Evolutionary conservation across 2,888 invertebrate species (phyloP).

Genomic region (Amphipoea lucens): DNA sequence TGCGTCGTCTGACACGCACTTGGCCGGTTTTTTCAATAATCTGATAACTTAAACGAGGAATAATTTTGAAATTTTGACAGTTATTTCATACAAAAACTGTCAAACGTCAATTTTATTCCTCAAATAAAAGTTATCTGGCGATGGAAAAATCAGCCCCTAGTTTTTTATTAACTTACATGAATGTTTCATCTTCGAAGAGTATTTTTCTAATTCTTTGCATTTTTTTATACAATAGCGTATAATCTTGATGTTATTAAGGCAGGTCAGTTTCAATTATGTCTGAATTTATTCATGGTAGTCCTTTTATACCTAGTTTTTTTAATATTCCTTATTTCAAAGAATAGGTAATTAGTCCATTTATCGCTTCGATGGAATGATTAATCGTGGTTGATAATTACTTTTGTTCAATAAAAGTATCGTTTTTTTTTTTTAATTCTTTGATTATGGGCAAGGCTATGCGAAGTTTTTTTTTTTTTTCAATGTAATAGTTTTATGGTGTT

Average conservation of each 20-base stretch:
- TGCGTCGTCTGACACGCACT: too few relatives aligned
- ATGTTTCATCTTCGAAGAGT: background rate
- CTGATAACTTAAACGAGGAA: background rate
- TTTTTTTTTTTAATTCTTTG: background rate
- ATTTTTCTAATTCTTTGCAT: conserved; percentile 20
- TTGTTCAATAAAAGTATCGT: background rate
- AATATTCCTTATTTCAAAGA: conserved; percentile 3
- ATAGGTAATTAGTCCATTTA: conserved; percentile 17
- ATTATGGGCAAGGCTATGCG: background rate
- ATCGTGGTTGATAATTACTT: background rate
- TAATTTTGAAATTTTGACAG: background rate
- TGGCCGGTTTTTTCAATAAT: background rate
- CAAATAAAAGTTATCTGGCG: background rate
- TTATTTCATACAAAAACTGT: background rate
- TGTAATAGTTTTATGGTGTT: background rate
- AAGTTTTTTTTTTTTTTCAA: background rate
- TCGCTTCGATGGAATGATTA: background rate
- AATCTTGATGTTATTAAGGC: background rate
- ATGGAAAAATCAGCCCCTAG: background rate
- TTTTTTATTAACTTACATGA: conserved; percentile 21
- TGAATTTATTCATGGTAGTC: background rate
- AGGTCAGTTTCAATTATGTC: background rate
- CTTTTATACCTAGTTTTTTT: conserved; percentile 16
- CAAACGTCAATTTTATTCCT: background rate
- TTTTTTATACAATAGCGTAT: background rate